phyloP scores from a whole-genome alignment of 2,888 invertebrate genomes.

The Cephus spinipes region DNA sequence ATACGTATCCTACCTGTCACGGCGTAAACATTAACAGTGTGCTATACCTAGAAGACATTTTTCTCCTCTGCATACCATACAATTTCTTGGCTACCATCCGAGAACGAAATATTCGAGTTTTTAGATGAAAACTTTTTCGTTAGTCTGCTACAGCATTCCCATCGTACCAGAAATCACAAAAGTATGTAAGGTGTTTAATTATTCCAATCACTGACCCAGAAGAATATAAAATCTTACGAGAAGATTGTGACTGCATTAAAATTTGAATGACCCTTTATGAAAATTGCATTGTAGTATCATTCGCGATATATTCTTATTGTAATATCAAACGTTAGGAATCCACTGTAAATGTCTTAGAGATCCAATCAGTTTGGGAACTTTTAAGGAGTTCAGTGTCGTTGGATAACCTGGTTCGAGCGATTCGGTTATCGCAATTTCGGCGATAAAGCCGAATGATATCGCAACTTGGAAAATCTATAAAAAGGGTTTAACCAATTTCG shows the following conservation, averaged over 20 bases:
- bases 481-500: conserved; percentile 14
- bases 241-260: background rate
- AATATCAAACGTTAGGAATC: background rate
- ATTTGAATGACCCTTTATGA: background rate
- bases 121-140: background rate
- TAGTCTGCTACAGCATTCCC: background rate
- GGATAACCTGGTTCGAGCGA: background rate
- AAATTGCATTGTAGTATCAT: background rate
- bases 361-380: background rate
- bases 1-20: background rate
- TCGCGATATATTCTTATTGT: background rate
- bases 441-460: conserved; percentile 19
- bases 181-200: background rate
- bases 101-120: too few species aligned
- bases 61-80: background rate
- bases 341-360: background rate
- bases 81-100: too few species aligned
- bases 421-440: conserved; percentile 11
- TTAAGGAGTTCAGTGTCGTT: background rate
- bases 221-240: background rate
- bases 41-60: background rate
- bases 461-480: conserved; percentile 23
- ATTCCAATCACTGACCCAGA: background rate
- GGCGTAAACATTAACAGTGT: background rate
- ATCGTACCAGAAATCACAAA: background rate